phyloP scores from a whole-genome alignment of 1,140 invertebrate genomes.

The Trachymyrmex septentrionalis region DNA sequence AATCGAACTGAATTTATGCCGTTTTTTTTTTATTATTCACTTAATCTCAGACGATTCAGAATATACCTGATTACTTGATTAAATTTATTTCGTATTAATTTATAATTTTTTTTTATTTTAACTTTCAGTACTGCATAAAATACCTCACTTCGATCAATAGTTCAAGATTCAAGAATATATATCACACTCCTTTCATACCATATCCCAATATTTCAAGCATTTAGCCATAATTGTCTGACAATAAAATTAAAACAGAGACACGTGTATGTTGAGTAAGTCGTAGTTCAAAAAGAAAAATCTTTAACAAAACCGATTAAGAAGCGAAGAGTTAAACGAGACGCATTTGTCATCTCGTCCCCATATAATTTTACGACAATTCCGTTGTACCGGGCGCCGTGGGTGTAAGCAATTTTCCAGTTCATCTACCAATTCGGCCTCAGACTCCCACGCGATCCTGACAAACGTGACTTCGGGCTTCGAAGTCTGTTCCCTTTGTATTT shows the following conservation, averaged over 20 bases:
- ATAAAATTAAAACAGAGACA: neutral
- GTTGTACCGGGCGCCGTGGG: conserved; percentile 64
- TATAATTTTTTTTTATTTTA: too few species aligned
- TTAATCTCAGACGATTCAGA: too few species aligned
- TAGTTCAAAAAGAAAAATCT: neutral
- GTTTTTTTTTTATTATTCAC: too few species aligned
- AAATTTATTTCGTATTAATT: too few species aligned
- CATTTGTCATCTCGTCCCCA: conserved; percentile 51
- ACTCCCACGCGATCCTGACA: conserved; percentile 72
- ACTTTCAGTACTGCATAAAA: too few species aligned
- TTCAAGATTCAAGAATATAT: neutral
- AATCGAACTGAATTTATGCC: too few species aligned
- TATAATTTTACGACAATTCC: conserved; percentile 70
- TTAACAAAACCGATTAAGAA: conserved; percentile 48
- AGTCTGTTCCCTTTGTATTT: conserved; percentile 74
- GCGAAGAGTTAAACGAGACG: conserved; percentile 46
- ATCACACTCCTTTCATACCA: neutral
- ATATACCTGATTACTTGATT: too few species aligned
- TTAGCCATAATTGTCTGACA: neutral
- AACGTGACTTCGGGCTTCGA: conserved; percentile 74
- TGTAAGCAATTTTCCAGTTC: conserved; percentile 78
- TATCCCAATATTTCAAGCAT: neutral
- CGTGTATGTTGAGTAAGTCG: neutral
- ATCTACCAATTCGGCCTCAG: conserved; percentile 74
- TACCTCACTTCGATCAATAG: too few species aligned